Base-by-base conservation (phyloP, 2,113 vertebrate species). In the Actenoides hombroni region DNA sequence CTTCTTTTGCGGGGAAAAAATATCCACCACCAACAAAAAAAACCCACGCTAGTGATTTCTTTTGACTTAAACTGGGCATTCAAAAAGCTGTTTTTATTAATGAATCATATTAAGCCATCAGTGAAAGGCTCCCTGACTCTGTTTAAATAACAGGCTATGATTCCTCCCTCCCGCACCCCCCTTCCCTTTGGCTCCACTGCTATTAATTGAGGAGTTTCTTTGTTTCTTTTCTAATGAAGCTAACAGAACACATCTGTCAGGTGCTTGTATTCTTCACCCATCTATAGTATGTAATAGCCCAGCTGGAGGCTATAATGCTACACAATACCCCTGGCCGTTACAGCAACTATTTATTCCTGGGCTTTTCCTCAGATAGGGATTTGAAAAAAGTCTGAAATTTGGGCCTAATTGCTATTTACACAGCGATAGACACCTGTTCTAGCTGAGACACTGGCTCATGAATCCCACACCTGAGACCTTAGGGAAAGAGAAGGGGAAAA, bases 331-430 rank as follows among this genome's bases (percentile, higher is more conserved):
- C 98, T 98, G 98, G 98, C 98, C 98, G 98, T 98, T 98, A 97
- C 98, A 98, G 98, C 98, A 98, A 98, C 98, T 98, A 98, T 98
- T 98, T 98, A 98, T 98, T 98, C 98, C 98, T 98, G 97, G 97
- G 98, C 97, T 98, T 98, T 98, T 98, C 98, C 98, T 98, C 98
- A 98, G 98, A 98, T 98, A 98, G 98, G 98, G 98, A 98, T 98
- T 98, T 98, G 98, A 96, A 98, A 98, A 98, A 98, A 98, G 97
- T 98, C 98, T 98, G 98, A 99, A 98, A 98, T 98, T 98, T 98
- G 98, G 98, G 98, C 98, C 98, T 99, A 99, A 99, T 99, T 99
- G 98, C 98, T 98, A 98, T 98, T 98, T 98, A 98, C 98, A 98
- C 98, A 98, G 98, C 97, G 98, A 98, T 98, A 99, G 98, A 98